Evolutionary conservation across 2,888 invertebrate species (phyloP), one percentile per base, ranked within the genome.

Genomic region (Acleris literana): DNA sequence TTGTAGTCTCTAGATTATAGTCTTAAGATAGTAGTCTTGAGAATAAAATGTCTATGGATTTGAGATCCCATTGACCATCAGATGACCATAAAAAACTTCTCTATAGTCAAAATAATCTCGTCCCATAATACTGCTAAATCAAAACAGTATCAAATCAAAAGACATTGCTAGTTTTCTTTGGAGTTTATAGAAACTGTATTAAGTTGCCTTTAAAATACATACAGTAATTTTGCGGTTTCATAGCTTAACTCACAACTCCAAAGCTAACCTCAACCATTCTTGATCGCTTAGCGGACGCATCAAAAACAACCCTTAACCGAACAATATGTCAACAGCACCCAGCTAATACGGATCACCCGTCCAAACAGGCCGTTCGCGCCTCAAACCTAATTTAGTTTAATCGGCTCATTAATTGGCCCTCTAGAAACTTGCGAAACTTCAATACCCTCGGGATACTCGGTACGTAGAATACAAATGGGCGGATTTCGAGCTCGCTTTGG

Each of bases 351-450:
- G 69, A 72, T 76, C 69, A 71, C 68, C 69, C 71, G 64, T 65
- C 68, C 70, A 76, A 82, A 82, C 78, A 76, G 84, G 79, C 78
- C 79, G 77, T 87, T 87, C 80, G 80, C 87, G 85, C 86, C 83
- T 87, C 82, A 78, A 79, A 86, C 80, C 85, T 87, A 88, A 90
- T 89, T 87, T 83, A 79, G 82, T 84, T 86, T 85, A 89, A 91
- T 90, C 86, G 87, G 76, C 79, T 82, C 88, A 90, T 91, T 90
- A 91, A 90, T 90, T 87, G 87, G 83, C 79, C 79, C 80, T 76
- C 69, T 65, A 71, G 81, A 79, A 87, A 89, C 82, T 89, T 86
- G 82, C 74, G 80, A 83, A 88, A 87, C 82, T 88, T 79, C 79
- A 76, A 83, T 84, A 78, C 81, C 81, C 80, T 64, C 46, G 81